Evolutionary conservation across 2,113 vertebrate genomes (phyloP).

Genomic region (Anhinga rufa): DNA sequence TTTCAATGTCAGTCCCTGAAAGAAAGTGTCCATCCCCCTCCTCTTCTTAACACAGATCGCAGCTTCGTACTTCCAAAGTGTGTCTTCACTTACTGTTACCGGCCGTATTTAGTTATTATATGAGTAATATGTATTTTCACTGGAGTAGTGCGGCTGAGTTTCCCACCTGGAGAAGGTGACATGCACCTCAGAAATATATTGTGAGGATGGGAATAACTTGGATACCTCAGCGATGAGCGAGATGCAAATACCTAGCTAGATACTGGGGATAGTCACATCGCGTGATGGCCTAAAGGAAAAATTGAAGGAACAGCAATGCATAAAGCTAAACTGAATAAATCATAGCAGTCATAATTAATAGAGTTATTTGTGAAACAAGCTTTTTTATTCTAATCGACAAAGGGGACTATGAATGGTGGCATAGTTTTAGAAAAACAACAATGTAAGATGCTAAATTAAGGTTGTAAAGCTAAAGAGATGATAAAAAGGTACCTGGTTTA

Average conservation of each 20-base stretch:
- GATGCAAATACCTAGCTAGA: conserved; percentile 1
- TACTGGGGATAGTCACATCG: conserved; percentile 8
- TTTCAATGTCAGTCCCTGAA: background rate
- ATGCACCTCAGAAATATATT: background rate
- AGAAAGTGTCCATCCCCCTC: background rate
- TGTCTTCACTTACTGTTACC: background rate
- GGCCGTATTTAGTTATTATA: no score
- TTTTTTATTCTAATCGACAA: background rate
- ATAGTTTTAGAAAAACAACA: background rate
- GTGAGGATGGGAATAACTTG: background rate
- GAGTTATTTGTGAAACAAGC: background rate
- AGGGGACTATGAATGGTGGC: background rate
- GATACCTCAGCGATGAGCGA: conserved; percentile 23
- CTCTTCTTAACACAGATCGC: background rate
- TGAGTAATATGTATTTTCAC: background rate
- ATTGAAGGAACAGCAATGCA: conserved; percentile 1
- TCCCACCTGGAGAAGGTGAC: background rate
- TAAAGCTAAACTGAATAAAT: conserved; percentile 15
- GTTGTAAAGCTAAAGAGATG: background rate
- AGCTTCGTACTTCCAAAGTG: fast-evolving
- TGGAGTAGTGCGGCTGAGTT: background rate
- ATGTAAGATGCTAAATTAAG: background rate
- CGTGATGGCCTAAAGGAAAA: conserved; percentile 35
- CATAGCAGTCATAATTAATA: conserved; percentile 27
- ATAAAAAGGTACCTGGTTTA: background rate